Evolutionary conservation across 53 echinoderm and acorn worm genomes (phyloP).

Genomic region (Echinometra lucunter): DNA sequence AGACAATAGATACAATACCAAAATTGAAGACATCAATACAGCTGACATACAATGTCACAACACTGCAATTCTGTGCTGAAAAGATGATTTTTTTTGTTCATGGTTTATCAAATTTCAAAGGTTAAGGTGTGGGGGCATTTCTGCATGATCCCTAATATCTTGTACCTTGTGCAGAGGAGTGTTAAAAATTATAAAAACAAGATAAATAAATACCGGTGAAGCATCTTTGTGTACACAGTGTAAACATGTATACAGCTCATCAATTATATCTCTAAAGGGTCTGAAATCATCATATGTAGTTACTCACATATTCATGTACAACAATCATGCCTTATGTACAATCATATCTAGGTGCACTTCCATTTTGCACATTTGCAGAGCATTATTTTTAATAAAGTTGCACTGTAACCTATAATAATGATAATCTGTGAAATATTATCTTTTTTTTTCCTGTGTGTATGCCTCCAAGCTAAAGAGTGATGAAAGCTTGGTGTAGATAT

Average conservation of each 20-base stretch:
- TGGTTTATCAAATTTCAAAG: not conserved
- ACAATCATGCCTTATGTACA: not conserved
- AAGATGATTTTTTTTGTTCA: not conserved
- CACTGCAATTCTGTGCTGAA: slow-evolving; percentile 14
- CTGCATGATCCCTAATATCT: not conserved
- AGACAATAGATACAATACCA: not conserved
- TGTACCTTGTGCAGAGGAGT: not conserved
- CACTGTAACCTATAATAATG: not conserved
- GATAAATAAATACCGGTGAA: not conserved
- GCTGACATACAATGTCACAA: not conserved
- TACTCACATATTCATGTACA: not conserved
- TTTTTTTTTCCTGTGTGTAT: too few species aligned
- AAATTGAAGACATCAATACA: not conserved
- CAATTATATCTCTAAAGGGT: not conserved
- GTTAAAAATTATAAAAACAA: not conserved
- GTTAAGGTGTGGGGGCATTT: not conserved
- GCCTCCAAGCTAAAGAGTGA: not conserved
- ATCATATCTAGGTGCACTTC: not conserved
- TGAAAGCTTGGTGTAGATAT: not conserved
- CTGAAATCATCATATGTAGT: not conserved
- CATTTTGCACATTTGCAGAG: not conserved
- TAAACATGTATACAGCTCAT: too few species aligned
- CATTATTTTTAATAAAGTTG: not conserved
- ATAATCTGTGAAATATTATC: too few species aligned
- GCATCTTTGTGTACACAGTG: too few species aligned